Evolutionary conservation across 2,888 invertebrate species (phyloP).

Genomic region (Coelinius sp.): DNA sequence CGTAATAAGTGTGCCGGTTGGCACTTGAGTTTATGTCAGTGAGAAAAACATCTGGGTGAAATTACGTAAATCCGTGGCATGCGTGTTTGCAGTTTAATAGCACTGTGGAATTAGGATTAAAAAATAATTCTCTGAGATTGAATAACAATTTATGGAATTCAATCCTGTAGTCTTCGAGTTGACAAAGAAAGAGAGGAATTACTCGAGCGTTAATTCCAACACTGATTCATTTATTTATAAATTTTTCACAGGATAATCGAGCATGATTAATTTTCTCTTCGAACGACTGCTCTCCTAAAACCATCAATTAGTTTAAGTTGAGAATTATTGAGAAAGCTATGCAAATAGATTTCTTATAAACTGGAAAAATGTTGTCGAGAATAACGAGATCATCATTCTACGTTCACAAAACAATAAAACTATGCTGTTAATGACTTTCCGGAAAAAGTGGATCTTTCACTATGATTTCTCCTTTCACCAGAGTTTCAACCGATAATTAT

Average conservation of each 20-base stretch:
- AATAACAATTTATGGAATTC: neutral
- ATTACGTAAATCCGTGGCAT: conserved; percentile 1
- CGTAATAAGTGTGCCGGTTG: conserved; percentile 41
- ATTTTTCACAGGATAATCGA: no score
- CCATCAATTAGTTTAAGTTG: no score
- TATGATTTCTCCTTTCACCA: conserved; percentile 38
- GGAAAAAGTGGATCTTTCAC: conserved; percentile 33
- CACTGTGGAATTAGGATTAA: neutral
- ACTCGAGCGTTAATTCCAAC: no score
- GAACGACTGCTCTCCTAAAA: no score
- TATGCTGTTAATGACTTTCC: neutral
- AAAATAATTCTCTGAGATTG: neutral
- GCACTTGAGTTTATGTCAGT: conserved; percentile 17
- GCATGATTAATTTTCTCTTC: no score
- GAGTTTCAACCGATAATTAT: conserved; percentile 23
- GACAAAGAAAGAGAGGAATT: no score
- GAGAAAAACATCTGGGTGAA: neutral
- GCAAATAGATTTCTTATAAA: neutral
- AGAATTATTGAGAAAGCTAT: neutral
- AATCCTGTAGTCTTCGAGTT: neutral
- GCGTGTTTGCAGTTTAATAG: neutral
- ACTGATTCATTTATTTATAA: neutral
- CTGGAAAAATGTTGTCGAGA: neutral
- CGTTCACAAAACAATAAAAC: conserved; percentile 1
- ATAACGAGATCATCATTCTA: neutral